Conservation (phyloP, 2,113 vertebrate genomes). For the Herpetotheres cachinnans region DNA sequence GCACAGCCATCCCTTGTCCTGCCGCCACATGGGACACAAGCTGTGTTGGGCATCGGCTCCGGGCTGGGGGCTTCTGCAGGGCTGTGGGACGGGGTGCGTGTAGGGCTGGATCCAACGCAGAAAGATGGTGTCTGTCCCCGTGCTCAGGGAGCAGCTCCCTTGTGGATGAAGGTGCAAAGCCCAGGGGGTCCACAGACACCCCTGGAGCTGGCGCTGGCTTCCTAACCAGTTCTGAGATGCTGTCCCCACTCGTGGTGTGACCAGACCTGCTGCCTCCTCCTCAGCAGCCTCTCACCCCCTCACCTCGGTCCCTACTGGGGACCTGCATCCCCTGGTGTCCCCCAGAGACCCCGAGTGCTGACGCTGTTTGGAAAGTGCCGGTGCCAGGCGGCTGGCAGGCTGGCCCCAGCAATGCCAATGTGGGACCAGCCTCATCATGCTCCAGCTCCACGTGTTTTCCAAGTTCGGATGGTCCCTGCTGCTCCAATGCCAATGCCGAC, state of each 20-base stretch:
- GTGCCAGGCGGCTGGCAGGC: background rate
- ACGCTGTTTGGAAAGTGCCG: background rate
- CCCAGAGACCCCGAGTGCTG: background rate
- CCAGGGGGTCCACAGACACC: too few relatives aligned
- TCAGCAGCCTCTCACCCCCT: background rate
- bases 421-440: accelerated
- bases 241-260: background rate
- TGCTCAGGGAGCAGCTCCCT: accelerated
- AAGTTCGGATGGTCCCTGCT: background rate
- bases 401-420: accelerated
- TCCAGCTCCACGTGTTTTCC: accelerated
- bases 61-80: background rate
- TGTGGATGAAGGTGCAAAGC: background rate
- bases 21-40: background rate
- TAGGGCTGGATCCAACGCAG: background rate
- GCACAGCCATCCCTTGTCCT: background rate
- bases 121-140: background rate
- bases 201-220: background rate
- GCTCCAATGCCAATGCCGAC: accelerated
- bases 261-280: background rate
- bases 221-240: background rate
- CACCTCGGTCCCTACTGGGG: background rate
- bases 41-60: background rate
- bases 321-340: background rate
- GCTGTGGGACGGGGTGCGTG: accelerated